Conservation (phyloP, 1,140 invertebrate genomes). For the Sinonovacula constricta region DNA sequence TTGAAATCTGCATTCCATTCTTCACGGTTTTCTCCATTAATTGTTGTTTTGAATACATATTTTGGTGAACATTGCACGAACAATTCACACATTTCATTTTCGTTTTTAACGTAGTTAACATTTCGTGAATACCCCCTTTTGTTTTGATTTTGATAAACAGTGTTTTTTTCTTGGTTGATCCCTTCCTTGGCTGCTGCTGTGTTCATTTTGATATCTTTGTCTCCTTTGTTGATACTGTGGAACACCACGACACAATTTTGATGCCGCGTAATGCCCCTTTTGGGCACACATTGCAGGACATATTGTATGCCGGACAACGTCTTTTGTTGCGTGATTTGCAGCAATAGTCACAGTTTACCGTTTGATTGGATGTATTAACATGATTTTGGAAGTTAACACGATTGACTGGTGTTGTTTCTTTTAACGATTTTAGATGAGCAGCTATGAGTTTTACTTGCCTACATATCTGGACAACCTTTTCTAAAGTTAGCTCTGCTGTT, state of each 20-base stretch:
- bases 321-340: constrained; percentile 23
- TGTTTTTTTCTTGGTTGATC: background rate
- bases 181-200: background rate
- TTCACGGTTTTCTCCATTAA: background rate
- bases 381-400: background rate
- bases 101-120: background rate
- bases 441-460: constrained; percentile 49
- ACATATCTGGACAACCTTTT: constrained; percentile 48
- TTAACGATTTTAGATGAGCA: constrained; percentile 37
- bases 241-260: constrained; percentile 12
- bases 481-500: constrained; percentile 18
- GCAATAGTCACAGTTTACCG: constrained; percentile 31
- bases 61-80: constrained; percentile 26
- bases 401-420: background rate
- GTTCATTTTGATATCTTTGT: background rate
- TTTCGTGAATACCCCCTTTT: background rate
- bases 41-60: constrained; percentile 15
- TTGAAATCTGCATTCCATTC: constrained; percentile 19
- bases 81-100: background rate
- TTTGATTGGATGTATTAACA: background rate
- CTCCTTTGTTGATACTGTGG: background rate
- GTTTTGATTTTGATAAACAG: background rate
- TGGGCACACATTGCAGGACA: constrained; percentile 13
- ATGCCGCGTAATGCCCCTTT: constrained; percentile 40
- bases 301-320: constrained; percentile 38